Conservation (phyloP, 1,140 invertebrate species). For the Papilio helenus region DNA sequence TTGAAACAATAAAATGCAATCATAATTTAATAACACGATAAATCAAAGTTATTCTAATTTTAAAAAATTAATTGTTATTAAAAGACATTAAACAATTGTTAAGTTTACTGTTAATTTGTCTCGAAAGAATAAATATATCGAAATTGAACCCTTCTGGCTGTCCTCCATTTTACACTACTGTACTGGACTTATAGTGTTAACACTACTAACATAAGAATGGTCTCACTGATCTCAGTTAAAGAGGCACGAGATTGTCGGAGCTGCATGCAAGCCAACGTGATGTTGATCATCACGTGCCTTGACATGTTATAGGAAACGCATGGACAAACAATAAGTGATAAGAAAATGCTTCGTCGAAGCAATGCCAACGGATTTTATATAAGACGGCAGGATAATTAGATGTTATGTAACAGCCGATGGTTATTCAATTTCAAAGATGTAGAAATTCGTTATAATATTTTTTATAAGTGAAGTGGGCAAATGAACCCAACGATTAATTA, state of each 20-base stretch:
- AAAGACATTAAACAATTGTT: too few relatives aligned
- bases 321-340: slow-evolving; percentile 31
- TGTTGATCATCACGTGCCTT: slow-evolving; percentile 1
- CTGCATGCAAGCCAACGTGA: slow-evolving; percentile 23
- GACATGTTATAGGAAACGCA: slow-evolving; percentile 32
- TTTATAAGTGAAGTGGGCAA: too few relatives aligned
- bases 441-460: too few relatives aligned
- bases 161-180: neutral
- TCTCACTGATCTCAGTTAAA: neutral
- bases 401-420: neutral
- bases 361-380: slow-evolving; percentile 7
- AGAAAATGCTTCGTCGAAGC: slow-evolving; percentile 15
- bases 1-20: too few relatives aligned
- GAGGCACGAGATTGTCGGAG: neutral
- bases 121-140: neutral
- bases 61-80: too few relatives aligned
- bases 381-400: neutral
- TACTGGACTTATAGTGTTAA: neutral
- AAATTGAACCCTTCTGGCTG: neutral
- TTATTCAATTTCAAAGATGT: neutral
- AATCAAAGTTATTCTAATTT: too few relatives aligned
- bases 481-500: too few relatives aligned
- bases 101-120: neutral
- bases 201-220: neutral
- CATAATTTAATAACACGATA: too few relatives aligned